A percentile compares a stretch with the other conserved stretches of the same genome.
phyloP scores from a whole-genome alignment of 2,113 vertebrate genomes.

The Chroicocephalus ridibundus region DNA sequence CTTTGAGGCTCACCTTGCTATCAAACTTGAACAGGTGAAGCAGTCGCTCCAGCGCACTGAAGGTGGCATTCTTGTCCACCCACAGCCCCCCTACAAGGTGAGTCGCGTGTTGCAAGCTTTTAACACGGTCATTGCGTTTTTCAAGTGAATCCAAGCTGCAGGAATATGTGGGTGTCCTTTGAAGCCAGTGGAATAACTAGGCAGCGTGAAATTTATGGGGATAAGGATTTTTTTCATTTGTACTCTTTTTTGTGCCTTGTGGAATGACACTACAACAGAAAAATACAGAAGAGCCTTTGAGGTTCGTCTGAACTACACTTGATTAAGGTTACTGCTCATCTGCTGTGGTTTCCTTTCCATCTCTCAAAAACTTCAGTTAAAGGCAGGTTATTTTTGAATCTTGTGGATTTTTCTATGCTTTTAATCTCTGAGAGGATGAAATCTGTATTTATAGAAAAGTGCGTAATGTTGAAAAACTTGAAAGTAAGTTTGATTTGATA shows the following conservation, averaged over 20 bases:
- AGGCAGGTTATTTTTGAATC: background rate
- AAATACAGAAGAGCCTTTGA: background rate
- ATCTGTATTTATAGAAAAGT: background rate
- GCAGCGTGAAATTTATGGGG: background rate
- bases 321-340: background rate
- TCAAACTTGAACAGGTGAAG: slow-evolving; percentile 98
- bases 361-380: background rate
- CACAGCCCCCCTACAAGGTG: slow-evolving; percentile 96
- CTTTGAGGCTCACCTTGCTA: slow-evolving; percentile 96
- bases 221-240: background rate
- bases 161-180: background rate
- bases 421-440: background rate
- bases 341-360: background rate
- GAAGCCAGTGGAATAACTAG: background rate
- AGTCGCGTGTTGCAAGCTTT: background rate
- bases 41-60: slow-evolving; percentile 97
- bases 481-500: background rate
- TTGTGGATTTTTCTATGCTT: background rate
- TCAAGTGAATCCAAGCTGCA: background rate
- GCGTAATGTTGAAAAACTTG: background rate
- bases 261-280: background rate
- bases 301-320: background rate
- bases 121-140: background rate
- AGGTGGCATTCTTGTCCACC: slow-evolving; percentile 92
- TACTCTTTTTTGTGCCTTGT: background rate